A percentile compares a stretch with the other conserved stretches of the same genome.
Conservation (phyloP, 2,113 vertebrate genomes). For the Etheostoma spectabile region DNA sequence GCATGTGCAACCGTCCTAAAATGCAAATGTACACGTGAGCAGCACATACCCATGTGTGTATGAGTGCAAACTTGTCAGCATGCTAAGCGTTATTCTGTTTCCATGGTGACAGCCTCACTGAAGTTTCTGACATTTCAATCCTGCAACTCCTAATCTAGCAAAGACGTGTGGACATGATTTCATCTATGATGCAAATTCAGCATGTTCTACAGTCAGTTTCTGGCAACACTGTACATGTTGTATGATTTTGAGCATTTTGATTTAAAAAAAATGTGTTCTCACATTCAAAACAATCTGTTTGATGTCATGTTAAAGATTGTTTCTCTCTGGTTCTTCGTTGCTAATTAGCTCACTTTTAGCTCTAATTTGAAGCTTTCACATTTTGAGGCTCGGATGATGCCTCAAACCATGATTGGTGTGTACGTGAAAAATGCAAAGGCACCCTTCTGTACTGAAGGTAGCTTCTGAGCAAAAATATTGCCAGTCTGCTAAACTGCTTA, state of each 20-base stretch:
- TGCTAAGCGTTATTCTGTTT: constrained; percentile 27
- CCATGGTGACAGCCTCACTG: constrained; percentile 17
- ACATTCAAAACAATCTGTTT: neutral
- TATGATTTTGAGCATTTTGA: neutral
- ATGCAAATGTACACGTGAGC: neutral
- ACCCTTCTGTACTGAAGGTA: neutral
- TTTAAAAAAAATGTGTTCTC: neutral
- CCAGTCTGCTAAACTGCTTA: neutral
- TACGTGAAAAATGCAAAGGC: neutral
- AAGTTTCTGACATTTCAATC: constrained; percentile 25
- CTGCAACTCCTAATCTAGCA: neutral
- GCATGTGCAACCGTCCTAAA: neutral
- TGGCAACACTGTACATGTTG: neutral
- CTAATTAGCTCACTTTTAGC: neutral
- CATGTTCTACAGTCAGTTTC: neutral
- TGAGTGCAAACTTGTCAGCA: neutral
- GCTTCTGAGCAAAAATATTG: neutral
- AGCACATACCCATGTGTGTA: constrained; percentile 3
- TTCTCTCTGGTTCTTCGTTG: neutral
- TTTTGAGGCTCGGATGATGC: neutral
- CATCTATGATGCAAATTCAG: neutral
- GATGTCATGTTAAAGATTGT: neutral
- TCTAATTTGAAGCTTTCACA: neutral
- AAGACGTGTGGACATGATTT: neutral
- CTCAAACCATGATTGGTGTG: neutral